A percentile compares a stretch with the other conserved stretches of the same genome.
phyloP scores from a whole-genome alignment of 2,888 invertebrate genomes.

The Hypena proboscidalis region DNA sequence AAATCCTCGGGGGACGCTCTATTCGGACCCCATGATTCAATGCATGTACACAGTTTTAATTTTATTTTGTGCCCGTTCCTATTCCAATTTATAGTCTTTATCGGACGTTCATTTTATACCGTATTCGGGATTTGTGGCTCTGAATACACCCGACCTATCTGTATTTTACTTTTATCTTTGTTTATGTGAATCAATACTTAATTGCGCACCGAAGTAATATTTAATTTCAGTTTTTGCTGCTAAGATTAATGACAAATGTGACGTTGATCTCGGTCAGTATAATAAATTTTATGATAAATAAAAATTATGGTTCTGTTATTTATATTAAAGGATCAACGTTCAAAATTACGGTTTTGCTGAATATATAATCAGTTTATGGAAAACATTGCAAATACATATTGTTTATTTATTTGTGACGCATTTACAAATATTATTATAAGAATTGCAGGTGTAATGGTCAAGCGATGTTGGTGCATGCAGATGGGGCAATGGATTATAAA shows the following conservation, averaged over 20 bases:
- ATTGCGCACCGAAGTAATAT: slow-evolving; percentile 16
- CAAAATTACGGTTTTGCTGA: background rate
- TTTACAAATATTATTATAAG: slow-evolving; percentile 8
- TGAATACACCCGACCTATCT: slow-evolving; percentile 14
- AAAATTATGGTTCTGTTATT: slow-evolving; percentile 1
- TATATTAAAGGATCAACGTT: background rate
- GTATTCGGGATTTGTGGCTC: slow-evolving; percentile 32
- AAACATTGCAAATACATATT: slow-evolving; percentile 3
- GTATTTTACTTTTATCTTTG: slow-evolving; percentile 28
- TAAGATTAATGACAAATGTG: slow-evolving; percentile 9
- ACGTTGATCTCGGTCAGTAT: background rate
- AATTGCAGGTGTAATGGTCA: slow-evolving; percentile 21
- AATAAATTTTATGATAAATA: no score
- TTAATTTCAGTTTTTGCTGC: slow-evolving; percentile 7
- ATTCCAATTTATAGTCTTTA: slow-evolving; percentile 67
- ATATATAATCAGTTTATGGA: slow-evolving; percentile 1
- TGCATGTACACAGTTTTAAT: slow-evolving; percentile 71
- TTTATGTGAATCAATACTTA: slow-evolving; percentile 19
- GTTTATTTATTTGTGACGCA: slow-evolving; percentile 9
- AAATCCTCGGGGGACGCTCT: slow-evolving; percentile 73
- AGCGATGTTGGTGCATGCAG: no score
- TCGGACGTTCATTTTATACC: slow-evolving; percentile 61
- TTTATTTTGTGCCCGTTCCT: slow-evolving; percentile 67
- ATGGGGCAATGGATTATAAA: no score
- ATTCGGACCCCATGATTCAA: slow-evolving; percentile 65